Percentiles rank a stretch among this genome's conserved stretches.
phyloP scores from a whole-genome alignment of 1,140 invertebrate species.

The Anadara kagoshimensis region DNA sequence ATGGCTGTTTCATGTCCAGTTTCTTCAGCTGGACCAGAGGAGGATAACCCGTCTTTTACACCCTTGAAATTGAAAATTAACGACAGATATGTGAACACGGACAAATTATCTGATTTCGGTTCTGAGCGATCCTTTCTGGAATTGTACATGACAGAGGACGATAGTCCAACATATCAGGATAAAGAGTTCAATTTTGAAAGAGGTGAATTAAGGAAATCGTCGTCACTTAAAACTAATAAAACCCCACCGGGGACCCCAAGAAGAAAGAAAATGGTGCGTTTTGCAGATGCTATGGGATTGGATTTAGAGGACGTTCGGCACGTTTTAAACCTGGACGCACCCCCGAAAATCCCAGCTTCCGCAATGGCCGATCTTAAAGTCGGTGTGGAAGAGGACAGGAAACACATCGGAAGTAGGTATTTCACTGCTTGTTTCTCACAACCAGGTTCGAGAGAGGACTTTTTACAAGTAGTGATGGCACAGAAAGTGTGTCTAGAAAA shows the following conservation, averaged over 20 bases:
- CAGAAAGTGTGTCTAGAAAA: constrained; percentile 90
- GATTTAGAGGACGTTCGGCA: constrained; percentile 91
- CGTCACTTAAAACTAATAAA: constrained; percentile 92
- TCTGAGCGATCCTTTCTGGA: constrained; percentile 36
- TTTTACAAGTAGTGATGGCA: constrained; percentile 84
- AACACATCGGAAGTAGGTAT: constrained; percentile 56
- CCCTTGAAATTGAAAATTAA: constrained; percentile 9
- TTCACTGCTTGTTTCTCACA: constrained; percentile 88
- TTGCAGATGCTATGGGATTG: constrained; percentile 94
- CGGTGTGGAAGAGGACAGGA: constrained; percentile 53
- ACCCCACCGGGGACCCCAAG: constrained; percentile 84
- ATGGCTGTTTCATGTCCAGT: not conserved
- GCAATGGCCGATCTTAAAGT: constrained; percentile 67
- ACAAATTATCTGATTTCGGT: constrained; percentile 3
- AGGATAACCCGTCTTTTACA: constrained; percentile 8
- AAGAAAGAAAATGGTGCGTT: constrained; percentile 94
- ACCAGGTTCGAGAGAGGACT: constrained; percentile 84
- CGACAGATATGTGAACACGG: not conserved
- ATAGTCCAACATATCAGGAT: constrained; percentile 63
- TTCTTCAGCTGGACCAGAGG: not conserved
- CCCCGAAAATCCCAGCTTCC: constrained; percentile 70
- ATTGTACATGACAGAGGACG: constrained; percentile 33
- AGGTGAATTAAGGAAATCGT: constrained; percentile 62
- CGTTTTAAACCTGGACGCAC: constrained; percentile 68
- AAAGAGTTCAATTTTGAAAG: constrained; percentile 68